These are phyloP conservation scores for Nemapogon koenigi DNA, from an alignment of 2,888 invertebrate species.

Conservation along the genomic window DNA sequence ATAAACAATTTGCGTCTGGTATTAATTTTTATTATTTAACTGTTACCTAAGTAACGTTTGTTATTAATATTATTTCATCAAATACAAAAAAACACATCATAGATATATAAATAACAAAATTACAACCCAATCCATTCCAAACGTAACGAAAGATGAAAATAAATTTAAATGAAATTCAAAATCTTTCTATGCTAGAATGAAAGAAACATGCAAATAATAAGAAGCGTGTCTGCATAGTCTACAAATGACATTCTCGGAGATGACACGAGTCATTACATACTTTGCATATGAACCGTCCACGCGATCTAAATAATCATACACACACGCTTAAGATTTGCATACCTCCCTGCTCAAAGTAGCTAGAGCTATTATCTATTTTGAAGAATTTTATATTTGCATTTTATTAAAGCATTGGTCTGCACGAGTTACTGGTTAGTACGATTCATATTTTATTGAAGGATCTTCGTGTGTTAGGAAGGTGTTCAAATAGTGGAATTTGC, in stretches of 20 bases:
- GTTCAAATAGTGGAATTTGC: slow-evolving; percentile 31
- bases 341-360: slow-evolving; percentile 38
- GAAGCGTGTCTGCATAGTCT: too few relatives aligned
- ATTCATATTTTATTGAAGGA: slow-evolving; percentile 2
- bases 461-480: slow-evolving; percentile 7
- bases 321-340: slow-evolving; percentile 37
- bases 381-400: slow-evolving; percentile 7
- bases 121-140: too few relatives aligned
- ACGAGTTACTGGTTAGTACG: slow-evolving; percentile 6
- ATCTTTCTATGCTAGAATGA: too few relatives aligned
- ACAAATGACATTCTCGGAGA: background rate
- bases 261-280: slow-evolving; percentile 36
- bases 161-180: too few relatives aligned
- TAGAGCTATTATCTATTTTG: slow-evolving; percentile 31
- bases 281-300: slow-evolving; percentile 61
- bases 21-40: too few relatives aligned
- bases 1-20: too few relatives aligned
- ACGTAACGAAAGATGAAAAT: too few relatives aligned
- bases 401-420: slow-evolving; percentile 1
- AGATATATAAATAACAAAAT: too few relatives aligned
- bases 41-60: too few relatives aligned
- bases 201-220: too few relatives aligned
- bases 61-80: too few relatives aligned
- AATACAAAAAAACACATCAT: too few relatives aligned
- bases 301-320: slow-evolving; percentile 24